Percentiles rank a stretch among this genome's conserved stretches.
phyloP scores from a whole-genome alignment of 2,797 vertebrate genomes.

The Naso thynnoides region DNA sequence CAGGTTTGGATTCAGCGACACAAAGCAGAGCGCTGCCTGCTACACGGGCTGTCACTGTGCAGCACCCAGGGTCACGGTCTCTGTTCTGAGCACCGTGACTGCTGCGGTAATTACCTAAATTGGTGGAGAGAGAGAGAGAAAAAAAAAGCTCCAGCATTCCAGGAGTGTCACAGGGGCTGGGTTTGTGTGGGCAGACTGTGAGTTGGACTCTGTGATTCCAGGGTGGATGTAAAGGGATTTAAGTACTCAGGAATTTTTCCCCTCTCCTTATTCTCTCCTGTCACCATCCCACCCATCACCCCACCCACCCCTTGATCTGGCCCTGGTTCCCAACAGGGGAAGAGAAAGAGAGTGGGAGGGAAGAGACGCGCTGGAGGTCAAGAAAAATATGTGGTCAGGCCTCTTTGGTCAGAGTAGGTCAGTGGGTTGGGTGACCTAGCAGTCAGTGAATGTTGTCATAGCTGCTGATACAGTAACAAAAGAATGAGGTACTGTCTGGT shows the following conservation, averaged over 20 bases:
- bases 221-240: conserved; percentile 81
- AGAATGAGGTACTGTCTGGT: conserved; percentile 30
- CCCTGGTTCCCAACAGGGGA: conserved; percentile 61
- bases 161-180: conserved; percentile 75
- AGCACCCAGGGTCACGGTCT: conserved; percentile 78
- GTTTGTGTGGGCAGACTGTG: conserved; percentile 76
- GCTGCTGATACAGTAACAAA: conserved; percentile 64
- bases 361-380: conserved; percentile 66
- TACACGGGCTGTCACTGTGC: conserved; percentile 70
- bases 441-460: conserved; percentile 37
- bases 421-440: conserved; percentile 51
- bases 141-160: conserved; percentile 76
- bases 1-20: conserved; percentile 71
- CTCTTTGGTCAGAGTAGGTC: conserved; percentile 60
- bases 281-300: conserved; percentile 71
- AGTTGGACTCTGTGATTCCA: conserved; percentile 77
- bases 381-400: conserved; percentile 66
- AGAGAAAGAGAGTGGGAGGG: conserved; percentile 62
- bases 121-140: conserved; percentile 56
- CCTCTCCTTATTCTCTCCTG: conserved; percentile 68
- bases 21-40: conserved; percentile 70
- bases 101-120: conserved; percentile 80
- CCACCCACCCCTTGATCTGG: conserved; percentile 76
- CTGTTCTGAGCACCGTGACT: conserved; percentile 80
- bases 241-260: conserved; percentile 75